These are phyloP conservation scores for Lophotis ruficrista DNA, from an alignment of 2,113 vertebrate species.

Conservation along the genomic window DNA sequence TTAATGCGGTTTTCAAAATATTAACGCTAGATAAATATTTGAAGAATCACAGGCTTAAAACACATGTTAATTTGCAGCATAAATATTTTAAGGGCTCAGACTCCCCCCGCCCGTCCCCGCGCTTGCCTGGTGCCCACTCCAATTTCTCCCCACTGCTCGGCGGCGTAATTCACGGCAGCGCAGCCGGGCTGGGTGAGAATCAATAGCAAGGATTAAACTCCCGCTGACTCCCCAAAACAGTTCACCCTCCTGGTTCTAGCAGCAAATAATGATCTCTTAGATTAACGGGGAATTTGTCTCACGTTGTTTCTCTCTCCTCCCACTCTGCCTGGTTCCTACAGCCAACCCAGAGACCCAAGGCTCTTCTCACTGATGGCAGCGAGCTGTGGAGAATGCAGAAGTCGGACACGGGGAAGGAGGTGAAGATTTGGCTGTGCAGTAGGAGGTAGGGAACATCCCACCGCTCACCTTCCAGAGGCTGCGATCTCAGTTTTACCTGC, in stretches of 20 bases:
- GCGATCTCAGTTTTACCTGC: neutral
- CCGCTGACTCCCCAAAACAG: neutral
- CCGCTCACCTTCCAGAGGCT: neutral
- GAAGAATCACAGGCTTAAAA: constrained; percentile 6
- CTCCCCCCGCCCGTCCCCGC: neutral
- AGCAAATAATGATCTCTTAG: neutral
- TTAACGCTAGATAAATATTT: constrained; percentile 32
- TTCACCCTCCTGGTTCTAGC: neutral
- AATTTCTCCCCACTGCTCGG: neutral
- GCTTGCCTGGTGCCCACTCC: neutral
- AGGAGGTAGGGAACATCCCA: neutral
- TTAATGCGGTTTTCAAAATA: constrained; percentile 14
- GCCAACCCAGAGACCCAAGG: neutral
- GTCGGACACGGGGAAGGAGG: neutral
- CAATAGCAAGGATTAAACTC: neutral
- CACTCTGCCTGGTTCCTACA: neutral
- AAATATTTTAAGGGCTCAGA: neutral
- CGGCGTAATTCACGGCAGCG: neutral
- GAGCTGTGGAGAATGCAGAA: neutral
- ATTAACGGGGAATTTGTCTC: neutral
- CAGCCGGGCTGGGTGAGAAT: neutral
- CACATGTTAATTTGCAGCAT: neutral
- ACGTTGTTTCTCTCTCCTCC: neutral
- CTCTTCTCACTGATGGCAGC: neutral
- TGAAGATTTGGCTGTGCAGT: neutral